Conservation (phyloP, 53 echinoderm and acorn worm species). For the Paelopatides confundens region DNA sequence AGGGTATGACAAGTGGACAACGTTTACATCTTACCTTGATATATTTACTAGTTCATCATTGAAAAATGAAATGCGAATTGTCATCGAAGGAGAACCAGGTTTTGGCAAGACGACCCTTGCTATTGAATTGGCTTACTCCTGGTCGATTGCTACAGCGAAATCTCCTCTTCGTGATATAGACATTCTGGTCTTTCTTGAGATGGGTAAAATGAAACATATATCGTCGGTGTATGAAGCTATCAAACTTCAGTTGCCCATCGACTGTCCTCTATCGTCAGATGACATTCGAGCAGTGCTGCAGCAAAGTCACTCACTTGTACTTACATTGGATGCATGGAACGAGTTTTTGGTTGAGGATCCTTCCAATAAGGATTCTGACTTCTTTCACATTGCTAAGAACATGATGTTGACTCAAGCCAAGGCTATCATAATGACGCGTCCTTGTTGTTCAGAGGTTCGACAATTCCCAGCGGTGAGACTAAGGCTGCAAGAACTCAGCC, state of each 20-base stretch:
- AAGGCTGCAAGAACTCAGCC: conserved; percentile 15
- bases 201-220: background rate
- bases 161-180: background rate
- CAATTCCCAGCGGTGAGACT: background rate
- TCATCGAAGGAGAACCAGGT: conserved; percentile 31
- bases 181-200: background rate
- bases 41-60: background rate
- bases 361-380: background rate
- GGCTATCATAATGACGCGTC: conserved; percentile 10
- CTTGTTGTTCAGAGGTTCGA: background rate
- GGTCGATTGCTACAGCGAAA: background rate
- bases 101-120: conserved; percentile 31
- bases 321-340: conserved; percentile 49
- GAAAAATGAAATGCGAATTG: conserved; percentile 11
- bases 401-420: background rate
- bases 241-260: background rate
- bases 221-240: conserved; percentile 9
- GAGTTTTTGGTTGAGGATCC: conserved; percentile 30
- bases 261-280: background rate
- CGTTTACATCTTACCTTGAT: background rate
- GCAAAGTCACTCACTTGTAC: background rate
- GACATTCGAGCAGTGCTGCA: conserved; percentile 9
- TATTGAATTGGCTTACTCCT: conserved; percentile 1
- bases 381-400: background rate
- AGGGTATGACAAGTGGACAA: no score